Evolutionary conservation across 2,113 vertebrate species (phyloP), one percentile per base, ranked within the genome.

Genomic region (Piprites chloris): DNA sequence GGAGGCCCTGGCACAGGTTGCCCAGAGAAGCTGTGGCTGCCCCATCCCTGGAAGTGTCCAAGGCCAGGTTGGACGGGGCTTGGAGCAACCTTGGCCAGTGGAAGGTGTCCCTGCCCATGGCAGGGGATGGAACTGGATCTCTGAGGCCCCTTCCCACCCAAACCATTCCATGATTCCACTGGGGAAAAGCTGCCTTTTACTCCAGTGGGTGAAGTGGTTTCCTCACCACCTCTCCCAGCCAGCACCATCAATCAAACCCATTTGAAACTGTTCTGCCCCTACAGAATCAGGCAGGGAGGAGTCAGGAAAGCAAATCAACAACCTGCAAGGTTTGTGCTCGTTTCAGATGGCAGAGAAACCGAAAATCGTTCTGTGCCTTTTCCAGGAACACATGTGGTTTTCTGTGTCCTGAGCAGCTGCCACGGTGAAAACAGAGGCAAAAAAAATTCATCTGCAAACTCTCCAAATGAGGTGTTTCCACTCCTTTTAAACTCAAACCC

Each of bases 51-150:
- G 63, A 0, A 37, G 32, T 37, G 42, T 4, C 35, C 56, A 27
- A 42, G 49, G 32, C 8, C 41, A 33, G 35, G 30, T 0, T 55
- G 72, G 63, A 63, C 0, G 0, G 24, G 6, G 16, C 21, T 39
- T 41, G 78, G 71, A 69, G 56, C 12, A 63, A 0, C 35, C 49
- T 63, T 63, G 42, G 49, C 3, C 0, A 5, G 27, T 63, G 49
- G 42, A 4, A 90, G 26, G 14, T 76, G 71, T 49, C n/a, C 47
- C 79, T 62, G 47, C 41, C 8, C 55, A 53, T 26, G 39, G 30
- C 52, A 62, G 46, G 17, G 24, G 17, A 12, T 83, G 55, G 10
- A 0, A 55, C 11, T 49, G 47, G 20, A 55, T 22, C 26, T 15
- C 30, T 49, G 35, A 20, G 9, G 8, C 42, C 56, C 30, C 55